A percentile compares a stretch with the other conserved stretches of the same genome.
Conservation (phyloP, 2,888 invertebrate species). For the Chloroclystis v-ata region DNA sequence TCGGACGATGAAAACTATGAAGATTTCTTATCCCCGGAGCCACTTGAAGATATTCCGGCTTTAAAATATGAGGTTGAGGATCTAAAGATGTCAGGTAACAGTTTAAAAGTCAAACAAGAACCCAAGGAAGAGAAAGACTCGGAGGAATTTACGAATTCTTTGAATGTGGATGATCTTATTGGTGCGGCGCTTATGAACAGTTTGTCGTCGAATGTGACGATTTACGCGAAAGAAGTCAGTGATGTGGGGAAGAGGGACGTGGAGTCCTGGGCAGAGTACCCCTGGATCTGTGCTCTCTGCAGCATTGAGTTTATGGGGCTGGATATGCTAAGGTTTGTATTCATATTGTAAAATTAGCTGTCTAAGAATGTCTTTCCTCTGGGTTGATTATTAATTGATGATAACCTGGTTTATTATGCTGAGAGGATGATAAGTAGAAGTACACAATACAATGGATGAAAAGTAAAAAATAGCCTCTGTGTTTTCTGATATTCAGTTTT, state of each 20-base stretch:
- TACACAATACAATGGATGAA: too few species aligned
- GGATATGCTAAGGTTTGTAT: constrained; percentile 54
- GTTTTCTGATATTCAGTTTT: too few species aligned
- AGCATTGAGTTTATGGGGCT: constrained; percentile 61
- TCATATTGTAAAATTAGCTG: too few species aligned
- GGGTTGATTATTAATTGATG: too few species aligned
- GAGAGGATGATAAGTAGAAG: too few species aligned
- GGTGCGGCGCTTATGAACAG: constrained; percentile 53
- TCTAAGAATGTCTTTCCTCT: too few species aligned
- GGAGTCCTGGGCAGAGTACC: constrained; percentile 60
- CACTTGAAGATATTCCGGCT: constrained; percentile 31
- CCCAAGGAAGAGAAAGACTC: constrained; percentile 50
- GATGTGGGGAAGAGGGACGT: constrained; percentile 44
- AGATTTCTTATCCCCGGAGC: constrained; percentile 38
- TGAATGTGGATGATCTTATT: constrained; percentile 58
- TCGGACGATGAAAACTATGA: constrained; percentile 56
- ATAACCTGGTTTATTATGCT: too few species aligned
- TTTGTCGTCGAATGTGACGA: constrained; percentile 44
- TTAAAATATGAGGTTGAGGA: constrained; percentile 31
- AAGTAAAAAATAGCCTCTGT: too few species aligned
- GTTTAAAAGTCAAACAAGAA: constrained; percentile 49
- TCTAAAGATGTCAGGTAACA: constrained; percentile 1
- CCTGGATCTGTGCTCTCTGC: constrained; percentile 62
- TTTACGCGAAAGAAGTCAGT: constrained; percentile 57
- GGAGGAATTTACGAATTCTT: constrained; percentile 20